Base-by-base conservation (phyloP, 30 jellyfish, hydroid and myxozoan species). In the Phacellophora camtschatica region DNA sequence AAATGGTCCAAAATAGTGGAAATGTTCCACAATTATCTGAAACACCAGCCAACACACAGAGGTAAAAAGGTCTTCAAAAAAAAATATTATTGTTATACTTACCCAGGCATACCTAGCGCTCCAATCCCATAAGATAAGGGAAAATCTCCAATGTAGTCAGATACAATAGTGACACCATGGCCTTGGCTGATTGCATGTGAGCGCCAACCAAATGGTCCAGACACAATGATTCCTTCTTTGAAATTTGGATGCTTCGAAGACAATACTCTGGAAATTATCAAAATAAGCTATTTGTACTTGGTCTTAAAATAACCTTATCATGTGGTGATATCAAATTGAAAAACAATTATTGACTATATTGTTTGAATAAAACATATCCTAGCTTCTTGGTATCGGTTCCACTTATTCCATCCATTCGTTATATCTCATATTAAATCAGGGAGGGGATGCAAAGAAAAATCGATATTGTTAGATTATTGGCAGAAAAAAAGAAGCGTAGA, bases 171-270 rank as follows among this genome's bases (percentile, higher is more conserved):
- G 43, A 83, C 95, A 12, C 95, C 95, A 32, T 24, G 82, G 1
- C 88, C 96, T 48, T 83, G 56, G 32, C 82, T 84, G 0, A 90
- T 70, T 8, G 78, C 89, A 71, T 83, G 96, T 9, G 97, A 70
- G 63, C 88, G 54, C 97, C 97, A 90, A n/a, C 97, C 97, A 69
- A 78, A 90, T 46, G 96, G 96, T 1, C 95, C 97, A 30, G 90
- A 55, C 5, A 90, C 95, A 13, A 83, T 69, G 2, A 71, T 36
- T 20, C 94, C 94, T 59, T 62, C 90, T 66, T 90, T 90, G 67
- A 66, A 90, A 8, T 33, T 24, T 10, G 20, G 37, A 59, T 82
- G 79, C 68, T 69, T 69, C 34, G 96, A 82, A 23, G 63, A 42
- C 18, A 56, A 55, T 30, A 90, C 88, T 71, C 97, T 90, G 27